A percentile compares a stretch with the other conserved stretches of the same genome.
Conservation (phyloP, 2,888 invertebrate genomes). For the Cynaeus angustus region DNA sequence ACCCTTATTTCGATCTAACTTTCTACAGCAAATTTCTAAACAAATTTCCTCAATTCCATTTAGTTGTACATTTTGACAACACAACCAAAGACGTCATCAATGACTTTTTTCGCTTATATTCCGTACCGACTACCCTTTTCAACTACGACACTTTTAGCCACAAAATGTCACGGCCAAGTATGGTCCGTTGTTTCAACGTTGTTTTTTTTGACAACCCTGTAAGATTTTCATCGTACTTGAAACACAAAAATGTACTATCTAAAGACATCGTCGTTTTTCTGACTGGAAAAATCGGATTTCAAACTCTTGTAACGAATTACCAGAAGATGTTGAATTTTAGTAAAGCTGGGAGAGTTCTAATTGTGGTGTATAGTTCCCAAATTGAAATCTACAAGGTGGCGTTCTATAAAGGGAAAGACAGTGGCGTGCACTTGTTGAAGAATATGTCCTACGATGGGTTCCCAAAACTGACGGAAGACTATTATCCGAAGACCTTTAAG, state of each 20-base stretch:
- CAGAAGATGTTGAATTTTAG: not conserved
- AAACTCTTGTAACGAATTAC: no score
- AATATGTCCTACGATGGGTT: no score
- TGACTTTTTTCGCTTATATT: not conserved
- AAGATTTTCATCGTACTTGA: not conserved
- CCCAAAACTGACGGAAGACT: not conserved
- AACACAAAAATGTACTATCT: not conserved
- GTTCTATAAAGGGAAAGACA: not conserved
- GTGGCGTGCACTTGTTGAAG: not conserved
- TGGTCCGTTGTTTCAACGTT: not conserved
- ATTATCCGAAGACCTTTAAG: not conserved
- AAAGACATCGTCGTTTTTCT: not conserved
- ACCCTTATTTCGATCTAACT: no score
- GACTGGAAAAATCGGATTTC: not conserved
- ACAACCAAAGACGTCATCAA: not conserved
- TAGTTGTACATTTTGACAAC: constrained; percentile 4
- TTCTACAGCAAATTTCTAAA: no score
- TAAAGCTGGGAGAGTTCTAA: not conserved
- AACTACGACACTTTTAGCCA: not conserved
- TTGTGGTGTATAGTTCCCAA: not conserved
- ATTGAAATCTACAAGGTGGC: not conserved
- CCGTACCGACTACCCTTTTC: not conserved
- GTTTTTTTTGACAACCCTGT: not conserved
- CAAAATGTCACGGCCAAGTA: no score
- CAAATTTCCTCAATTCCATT: not conserved